Percentiles rank a stretch among this genome's conserved stretches.
Evolutionary conservation across 2,113 vertebrate genomes (phyloP).

Genomic region (Ibidorhyncha struthersii): DNA sequence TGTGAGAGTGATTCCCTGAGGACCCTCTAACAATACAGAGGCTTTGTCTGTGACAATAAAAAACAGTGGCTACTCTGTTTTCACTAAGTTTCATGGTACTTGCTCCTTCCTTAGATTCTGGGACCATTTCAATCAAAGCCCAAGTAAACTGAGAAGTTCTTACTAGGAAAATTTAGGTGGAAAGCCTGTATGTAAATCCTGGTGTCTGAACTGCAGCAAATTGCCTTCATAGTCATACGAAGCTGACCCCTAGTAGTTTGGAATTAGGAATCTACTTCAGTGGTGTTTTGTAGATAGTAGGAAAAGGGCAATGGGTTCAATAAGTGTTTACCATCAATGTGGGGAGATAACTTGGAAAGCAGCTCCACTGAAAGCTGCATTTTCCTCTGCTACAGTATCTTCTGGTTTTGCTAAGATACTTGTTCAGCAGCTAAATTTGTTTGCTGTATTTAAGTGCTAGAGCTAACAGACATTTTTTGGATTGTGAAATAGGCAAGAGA

Average conservation of each 20-base stretch:
- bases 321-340: too few relatives aligned
- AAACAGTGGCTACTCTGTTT: constrained; percentile 44
- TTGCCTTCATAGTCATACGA: background rate
- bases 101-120: background rate
- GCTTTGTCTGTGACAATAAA: constrained; percentile 56
- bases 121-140: constrained; percentile 2
- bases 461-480: background rate
- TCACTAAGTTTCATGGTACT: constrained; percentile 37
- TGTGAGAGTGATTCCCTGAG: background rate
- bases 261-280: background rate
- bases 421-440: background rate
- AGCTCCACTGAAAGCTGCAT: background rate
- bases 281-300: background rate
- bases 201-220: background rate
- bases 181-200: background rate
- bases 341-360: background rate
- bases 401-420: background rate
- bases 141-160: background rate
- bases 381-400: background rate
- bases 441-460: background rate
- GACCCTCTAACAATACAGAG: constrained; percentile 35
- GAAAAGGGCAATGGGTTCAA: too few relatives aligned
- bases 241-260: background rate
- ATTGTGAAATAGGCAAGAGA: background rate
- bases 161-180: background rate